Conservation (phyloP, 37 sponge, comb jelly and placozoan genomes). For the Beroe forskalii region DNA sequence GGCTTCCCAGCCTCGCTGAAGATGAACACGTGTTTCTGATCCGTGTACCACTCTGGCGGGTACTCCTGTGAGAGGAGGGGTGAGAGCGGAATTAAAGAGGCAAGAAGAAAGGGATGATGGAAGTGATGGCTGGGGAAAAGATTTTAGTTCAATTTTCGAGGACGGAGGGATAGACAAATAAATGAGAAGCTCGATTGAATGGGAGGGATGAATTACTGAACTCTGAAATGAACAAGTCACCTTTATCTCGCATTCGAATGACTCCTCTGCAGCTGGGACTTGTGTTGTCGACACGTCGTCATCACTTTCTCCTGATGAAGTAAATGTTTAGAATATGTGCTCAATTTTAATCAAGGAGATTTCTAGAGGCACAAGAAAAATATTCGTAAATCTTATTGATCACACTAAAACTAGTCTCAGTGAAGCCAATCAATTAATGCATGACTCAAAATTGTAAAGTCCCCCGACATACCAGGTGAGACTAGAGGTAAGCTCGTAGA, state of each 20-base stretch:
- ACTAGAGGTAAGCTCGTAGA: neutral
- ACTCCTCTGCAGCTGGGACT: neutral
- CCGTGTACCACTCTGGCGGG: slow-evolving; percentile 74
- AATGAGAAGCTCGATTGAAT: too few species aligned
- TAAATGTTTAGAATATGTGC: too few species aligned
- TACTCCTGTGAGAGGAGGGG: slow-evolving; percentile 45
- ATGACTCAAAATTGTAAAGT: too few species aligned
- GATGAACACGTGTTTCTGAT: slow-evolving; percentile 87
- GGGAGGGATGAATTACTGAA: too few species aligned
- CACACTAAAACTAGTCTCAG: too few species aligned
- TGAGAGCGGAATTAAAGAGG: neutral
- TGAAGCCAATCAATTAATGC: too few species aligned
- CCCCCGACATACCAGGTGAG: neutral
- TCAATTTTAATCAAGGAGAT: too few species aligned
- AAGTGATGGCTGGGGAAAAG: neutral
- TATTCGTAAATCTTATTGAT: too few species aligned
- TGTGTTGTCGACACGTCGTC: neutral
- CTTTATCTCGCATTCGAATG: neutral
- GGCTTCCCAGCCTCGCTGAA: slow-evolving; percentile 93
- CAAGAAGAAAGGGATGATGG: neutral
- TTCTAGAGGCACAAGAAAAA: too few species aligned
- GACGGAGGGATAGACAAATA: neutral
- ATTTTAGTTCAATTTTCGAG: neutral
- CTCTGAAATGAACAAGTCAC: neutral
- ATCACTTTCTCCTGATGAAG: neutral